Evolutionary conservation across 2,113 vertebrate genomes (phyloP).

Genomic region (Vanacampus margaritifer): DNA sequence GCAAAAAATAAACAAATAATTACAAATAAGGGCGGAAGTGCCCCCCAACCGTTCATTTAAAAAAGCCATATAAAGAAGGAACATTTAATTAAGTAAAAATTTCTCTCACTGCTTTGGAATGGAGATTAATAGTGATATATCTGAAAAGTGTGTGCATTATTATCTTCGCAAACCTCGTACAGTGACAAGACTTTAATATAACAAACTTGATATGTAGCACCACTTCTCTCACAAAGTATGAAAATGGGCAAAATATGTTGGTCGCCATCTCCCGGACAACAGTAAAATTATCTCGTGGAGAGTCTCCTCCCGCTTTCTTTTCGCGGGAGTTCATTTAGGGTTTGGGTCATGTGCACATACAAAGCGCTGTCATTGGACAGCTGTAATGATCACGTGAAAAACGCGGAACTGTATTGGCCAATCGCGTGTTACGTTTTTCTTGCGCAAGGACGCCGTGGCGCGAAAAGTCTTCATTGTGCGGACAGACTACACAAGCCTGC

Average conservation of each 20-base stretch:
- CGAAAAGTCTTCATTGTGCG: slow-evolving; percentile 58
- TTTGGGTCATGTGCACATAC: neutral
- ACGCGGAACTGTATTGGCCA: slow-evolving; percentile 38
- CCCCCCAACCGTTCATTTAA: no score
- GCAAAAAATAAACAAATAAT: no score
- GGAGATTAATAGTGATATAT: no score
- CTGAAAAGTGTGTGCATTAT: no score
- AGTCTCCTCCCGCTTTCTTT: slow-evolving; percentile 41
- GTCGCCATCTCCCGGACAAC: slow-evolving; percentile 31
- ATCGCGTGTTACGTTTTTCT: slow-evolving; percentile 29
- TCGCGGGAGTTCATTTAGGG: slow-evolving; percentile 56
- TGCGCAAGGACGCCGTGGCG: slow-evolving; percentile 55
- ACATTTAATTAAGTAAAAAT: no score
- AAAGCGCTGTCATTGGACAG: slow-evolving; percentile 43
- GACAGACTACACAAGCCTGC: neutral
- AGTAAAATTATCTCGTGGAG: neutral
- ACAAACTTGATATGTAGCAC: no score
- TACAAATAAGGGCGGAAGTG: no score
- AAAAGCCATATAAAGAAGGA: no score
- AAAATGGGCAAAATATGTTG: neutral
- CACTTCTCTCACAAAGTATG: no score
- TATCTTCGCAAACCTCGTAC: no score
- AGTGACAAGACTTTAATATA: no score
- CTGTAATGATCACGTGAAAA: neutral
- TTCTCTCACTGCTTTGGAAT: no score